Percentiles rank a stretch among this genome's conserved stretches.
These are phyloP conservation scores for Amphiprion clarkii DNA, from an alignment of 2,797 vertebrate species.

Conservation along the genomic window DNA sequence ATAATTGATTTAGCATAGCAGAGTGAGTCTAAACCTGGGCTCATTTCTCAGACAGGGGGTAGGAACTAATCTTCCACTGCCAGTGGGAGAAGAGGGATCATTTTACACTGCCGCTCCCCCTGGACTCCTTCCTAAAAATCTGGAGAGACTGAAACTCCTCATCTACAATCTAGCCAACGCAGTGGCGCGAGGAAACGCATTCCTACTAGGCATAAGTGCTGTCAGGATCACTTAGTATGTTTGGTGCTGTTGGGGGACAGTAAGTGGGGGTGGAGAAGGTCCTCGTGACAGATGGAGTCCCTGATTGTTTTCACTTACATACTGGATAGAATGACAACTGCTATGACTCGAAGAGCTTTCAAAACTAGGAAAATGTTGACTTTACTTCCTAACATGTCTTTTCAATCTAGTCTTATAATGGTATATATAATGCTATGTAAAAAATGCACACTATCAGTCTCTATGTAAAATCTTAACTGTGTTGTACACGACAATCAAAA, in stretches of 20 bases:
- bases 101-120: slow-evolving; percentile 49
- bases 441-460: neutral
- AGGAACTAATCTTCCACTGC: slow-evolving; percentile 63
- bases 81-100: slow-evolving; percentile 50
- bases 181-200: slow-evolving; percentile 42
- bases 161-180: slow-evolving; percentile 59
- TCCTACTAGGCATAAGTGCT: slow-evolving; percentile 56
- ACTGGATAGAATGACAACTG: neutral
- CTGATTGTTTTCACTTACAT: slow-evolving; percentile 52
- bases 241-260: slow-evolving; percentile 48
- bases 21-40: slow-evolving; percentile 61
- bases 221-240: slow-evolving; percentile 61
- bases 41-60: slow-evolving; percentile 54
- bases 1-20: slow-evolving; percentile 71
- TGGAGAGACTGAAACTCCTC: slow-evolving; percentile 54
- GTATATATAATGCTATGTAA: neutral
- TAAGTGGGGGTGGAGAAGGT: slow-evolving; percentile 48
- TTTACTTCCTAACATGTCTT: neutral
- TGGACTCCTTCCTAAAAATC: slow-evolving; percentile 56
- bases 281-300: slow-evolving; percentile 44
- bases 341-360: slow-evolving; percentile 2
- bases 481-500: too few relatives aligned
- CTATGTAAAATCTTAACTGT: too few relatives aligned
- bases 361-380: slow-evolving; percentile 2
- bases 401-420: neutral